Evolutionary conservation across 2,113 vertebrate species (phyloP).

Genomic region (Petroica traversi): DNA sequence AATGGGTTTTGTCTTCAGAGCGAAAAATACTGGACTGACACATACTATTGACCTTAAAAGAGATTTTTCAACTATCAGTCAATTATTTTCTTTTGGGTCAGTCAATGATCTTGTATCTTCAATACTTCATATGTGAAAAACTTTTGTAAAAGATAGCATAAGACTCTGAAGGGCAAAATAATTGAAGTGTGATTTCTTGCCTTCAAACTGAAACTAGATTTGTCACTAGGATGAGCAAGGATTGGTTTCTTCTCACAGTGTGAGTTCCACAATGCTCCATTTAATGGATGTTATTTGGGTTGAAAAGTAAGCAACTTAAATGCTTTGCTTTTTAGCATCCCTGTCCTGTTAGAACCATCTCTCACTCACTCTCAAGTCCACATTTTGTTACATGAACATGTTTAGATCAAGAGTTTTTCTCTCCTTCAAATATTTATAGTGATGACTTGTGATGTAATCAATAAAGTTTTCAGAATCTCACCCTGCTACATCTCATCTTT

Average conservation of each 20-base stretch:
- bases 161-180: constrained; percentile 45
- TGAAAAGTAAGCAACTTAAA: constrained; percentile 46
- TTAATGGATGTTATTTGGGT: constrained; percentile 16
- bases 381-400: neutral
- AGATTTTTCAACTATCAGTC: constrained; percentile 8
- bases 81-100: neutral
- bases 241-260: neutral
- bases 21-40: constrained; percentile 13
- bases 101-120: neutral
- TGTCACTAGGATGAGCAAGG: constrained; percentile 10
- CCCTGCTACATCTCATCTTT: neutral
- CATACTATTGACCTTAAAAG: neutral
- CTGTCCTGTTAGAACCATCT: neutral
- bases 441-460: constrained; percentile 37
- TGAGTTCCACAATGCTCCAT: neutral
- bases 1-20: constrained; percentile 6
- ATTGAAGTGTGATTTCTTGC: constrained; percentile 54
- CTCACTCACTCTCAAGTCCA: neutral
- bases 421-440: constrained; percentile 31
- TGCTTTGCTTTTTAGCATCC: constrained; percentile 14
- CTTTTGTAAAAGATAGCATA: neutral
- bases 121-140: neutral
- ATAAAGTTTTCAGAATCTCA: neutral
- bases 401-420: constrained; percentile 2
- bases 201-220: constrained; percentile 33